Evolutionary conservation across 2,888 invertebrate genomes (phyloP).

Genomic region (Tiliacea citrago): DNA sequence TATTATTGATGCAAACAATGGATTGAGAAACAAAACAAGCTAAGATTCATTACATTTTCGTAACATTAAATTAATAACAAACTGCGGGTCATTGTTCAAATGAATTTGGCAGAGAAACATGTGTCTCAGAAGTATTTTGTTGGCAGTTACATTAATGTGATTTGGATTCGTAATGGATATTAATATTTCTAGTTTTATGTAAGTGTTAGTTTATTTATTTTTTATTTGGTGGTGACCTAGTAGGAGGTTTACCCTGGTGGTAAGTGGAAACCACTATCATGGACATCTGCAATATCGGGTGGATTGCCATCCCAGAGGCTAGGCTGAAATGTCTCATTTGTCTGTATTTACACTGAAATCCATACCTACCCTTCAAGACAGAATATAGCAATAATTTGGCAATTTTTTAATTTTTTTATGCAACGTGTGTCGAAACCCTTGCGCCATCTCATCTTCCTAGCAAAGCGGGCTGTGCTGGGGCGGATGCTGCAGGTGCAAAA

Average conservation of each 20-base stretch:
- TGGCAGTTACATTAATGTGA: slow-evolving; percentile 9
- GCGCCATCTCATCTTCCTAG: too few species aligned
- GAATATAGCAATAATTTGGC: too few species aligned
- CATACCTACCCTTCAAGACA: too few species aligned
- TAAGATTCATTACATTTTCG: slow-evolving; percentile 17
- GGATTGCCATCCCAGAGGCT: neutral
- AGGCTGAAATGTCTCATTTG: neutral
- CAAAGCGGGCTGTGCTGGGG: too few species aligned
- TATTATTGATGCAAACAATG: slow-evolving; percentile 48
- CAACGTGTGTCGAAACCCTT: too few species aligned
- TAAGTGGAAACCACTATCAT: too few species aligned
- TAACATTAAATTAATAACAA: slow-evolving; percentile 47
- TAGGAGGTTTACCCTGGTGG: too few species aligned
- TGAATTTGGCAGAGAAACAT: slow-evolving; percentile 44
- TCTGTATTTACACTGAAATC: neutral
- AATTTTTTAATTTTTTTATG: too few species aligned
- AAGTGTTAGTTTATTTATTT: slow-evolving; percentile 25
- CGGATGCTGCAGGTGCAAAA: too few species aligned
- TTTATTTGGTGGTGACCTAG: too few species aligned
- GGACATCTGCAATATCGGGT: neutral
- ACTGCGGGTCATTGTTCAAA: slow-evolving; percentile 38
- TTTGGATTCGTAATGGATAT: slow-evolving; percentile 45
- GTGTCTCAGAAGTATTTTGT: slow-evolving; percentile 28
- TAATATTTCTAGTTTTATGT: slow-evolving; percentile 37
- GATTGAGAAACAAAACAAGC: slow-evolving; percentile 34